phyloP scores from a whole-genome alignment of 2,113 vertebrate genomes.

The Myxocyprinus asiaticus region DNA sequence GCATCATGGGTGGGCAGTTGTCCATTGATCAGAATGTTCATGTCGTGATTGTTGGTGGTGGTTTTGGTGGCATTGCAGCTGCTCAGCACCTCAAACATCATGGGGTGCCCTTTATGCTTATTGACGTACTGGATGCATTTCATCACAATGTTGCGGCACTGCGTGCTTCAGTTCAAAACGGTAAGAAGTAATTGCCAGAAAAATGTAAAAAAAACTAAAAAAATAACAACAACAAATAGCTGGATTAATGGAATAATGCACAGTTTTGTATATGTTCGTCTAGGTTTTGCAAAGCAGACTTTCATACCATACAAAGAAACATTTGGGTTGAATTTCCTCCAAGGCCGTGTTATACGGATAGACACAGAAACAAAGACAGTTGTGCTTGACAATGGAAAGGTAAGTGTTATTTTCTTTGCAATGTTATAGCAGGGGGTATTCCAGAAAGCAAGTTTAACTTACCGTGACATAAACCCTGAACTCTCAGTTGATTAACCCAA shows the following conservation, averaged over 20 bases:
- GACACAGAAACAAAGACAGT: constrained; percentile 75
- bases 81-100: constrained; percentile 76
- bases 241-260: not conserved
- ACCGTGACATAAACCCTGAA: too few species aligned
- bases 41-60: constrained; percentile 87
- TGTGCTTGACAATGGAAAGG: constrained; percentile 82
- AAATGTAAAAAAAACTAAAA: too few species aligned
- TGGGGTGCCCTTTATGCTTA: constrained; percentile 80
- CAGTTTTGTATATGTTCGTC: not conserved
- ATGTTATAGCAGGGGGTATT: too few species aligned
- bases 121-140: constrained; percentile 85
- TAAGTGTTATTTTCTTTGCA: constrained; percentile 49
- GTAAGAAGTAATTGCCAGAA: constrained; percentile 63
- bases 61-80: constrained; percentile 82
- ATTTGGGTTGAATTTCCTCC: constrained; percentile 83
- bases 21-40: constrained; percentile 73
- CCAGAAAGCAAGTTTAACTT: too few species aligned
- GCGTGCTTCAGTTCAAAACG: constrained; percentile 82
- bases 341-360: constrained; percentile 79
- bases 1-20: constrained; percentile 78
- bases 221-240: not conserved
- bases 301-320: constrained; percentile 84
- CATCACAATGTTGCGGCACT: constrained; percentile 89
- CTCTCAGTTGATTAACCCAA: too few species aligned
- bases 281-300: constrained; percentile 87